phyloP scores from a whole-genome alignment of 2,888 invertebrate species.

The Lycaena phlaeas region DNA sequence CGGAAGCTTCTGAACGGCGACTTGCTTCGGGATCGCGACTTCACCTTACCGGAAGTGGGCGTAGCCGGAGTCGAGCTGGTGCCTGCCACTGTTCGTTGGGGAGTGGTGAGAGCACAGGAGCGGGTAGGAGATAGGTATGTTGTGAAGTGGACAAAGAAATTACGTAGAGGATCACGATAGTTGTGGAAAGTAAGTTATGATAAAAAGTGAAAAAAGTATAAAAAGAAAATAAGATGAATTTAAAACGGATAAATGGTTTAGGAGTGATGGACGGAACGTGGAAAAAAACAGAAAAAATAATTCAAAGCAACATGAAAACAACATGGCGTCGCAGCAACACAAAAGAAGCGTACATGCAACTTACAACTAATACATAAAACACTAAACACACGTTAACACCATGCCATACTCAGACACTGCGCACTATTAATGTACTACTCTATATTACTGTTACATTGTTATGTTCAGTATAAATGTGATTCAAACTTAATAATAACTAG shows the following conservation, averaged over 20 bases:
- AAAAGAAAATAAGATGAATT: neutral
- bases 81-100: conserved; percentile 44
- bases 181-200: neutral
- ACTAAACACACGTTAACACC: conserved; percentile 36
- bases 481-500: neutral
- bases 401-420: conserved; percentile 15
- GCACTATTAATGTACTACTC: conserved; percentile 12
- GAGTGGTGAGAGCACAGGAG: conserved; percentile 19
- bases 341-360: conserved; percentile 46
- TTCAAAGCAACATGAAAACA: conserved; percentile 66
- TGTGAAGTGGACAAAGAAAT: neutral
- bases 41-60: conserved; percentile 77
- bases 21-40: conserved; percentile 92
- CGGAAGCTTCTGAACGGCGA: conserved; percentile 95
- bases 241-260: conserved; percentile 12
- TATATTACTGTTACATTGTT: conserved; percentile 2
- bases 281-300: conserved; percentile 44
- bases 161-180: neutral
- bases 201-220: no score
- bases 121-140: neutral
- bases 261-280: conserved; percentile 26
- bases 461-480: neutral
- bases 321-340: conserved; percentile 54
- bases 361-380: conserved; percentile 17
- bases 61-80: conserved; percentile 57